Percentiles rank a stretch among this genome's conserved stretches.
Conservation (phyloP, 1,140 invertebrate genomes). For the Leptinotarsa undecemlineata region DNA sequence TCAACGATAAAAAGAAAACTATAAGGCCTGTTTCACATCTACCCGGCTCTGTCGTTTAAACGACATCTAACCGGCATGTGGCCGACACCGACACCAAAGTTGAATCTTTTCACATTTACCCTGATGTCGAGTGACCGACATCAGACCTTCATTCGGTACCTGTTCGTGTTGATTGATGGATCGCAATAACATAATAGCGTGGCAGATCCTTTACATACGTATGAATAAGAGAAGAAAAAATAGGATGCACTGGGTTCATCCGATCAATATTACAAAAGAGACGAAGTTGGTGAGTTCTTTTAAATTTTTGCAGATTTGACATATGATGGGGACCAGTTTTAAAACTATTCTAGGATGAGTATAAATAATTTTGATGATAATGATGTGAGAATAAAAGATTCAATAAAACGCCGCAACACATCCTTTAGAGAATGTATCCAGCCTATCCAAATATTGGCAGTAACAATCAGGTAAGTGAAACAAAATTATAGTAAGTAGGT, state of each 20-base stretch:
- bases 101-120: too few species aligned
- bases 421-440: slow-evolving; percentile 4
- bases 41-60: too few species aligned
- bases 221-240: neutral
- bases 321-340: neutral
- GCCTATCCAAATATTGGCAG: neutral
- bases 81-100: too few species aligned
- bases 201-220: neutral
- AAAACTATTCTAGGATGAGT: neutral
- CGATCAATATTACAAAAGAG: neutral
- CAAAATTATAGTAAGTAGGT: neutral
- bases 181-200: neutral
- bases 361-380: neutral
- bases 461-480: neutral
- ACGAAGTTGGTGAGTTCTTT: neutral
- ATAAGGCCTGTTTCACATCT: too few species aligned
- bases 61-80: too few species aligned
- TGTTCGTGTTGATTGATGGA: too few species aligned
- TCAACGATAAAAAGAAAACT: too few species aligned
- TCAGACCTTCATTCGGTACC: too few species aligned
- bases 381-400: neutral
- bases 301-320: neutral
- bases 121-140: too few species aligned
- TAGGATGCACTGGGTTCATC: neutral
- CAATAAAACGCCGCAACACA: neutral